phyloP scores from a whole-genome alignment of 2,113 vertebrate species.

The Elephantulus edwardii region DNA sequence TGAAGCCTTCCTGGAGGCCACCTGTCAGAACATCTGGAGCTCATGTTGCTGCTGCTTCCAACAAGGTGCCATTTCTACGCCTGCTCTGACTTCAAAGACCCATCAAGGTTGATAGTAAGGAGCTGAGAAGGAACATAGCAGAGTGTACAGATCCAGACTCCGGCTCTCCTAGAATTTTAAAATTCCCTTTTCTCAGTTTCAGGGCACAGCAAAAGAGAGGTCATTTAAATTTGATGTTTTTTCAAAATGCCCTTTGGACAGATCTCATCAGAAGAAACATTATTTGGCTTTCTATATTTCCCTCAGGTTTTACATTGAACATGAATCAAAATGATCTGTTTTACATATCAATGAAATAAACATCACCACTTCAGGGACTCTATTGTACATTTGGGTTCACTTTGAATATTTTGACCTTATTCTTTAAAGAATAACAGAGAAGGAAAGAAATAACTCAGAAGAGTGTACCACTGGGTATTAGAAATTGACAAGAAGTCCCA shows the following conservation, averaged over 20 bases:
- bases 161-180: neutral
- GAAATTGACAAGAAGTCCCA: neutral
- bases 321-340: slow-evolving; percentile 18
- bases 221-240: slow-evolving; percentile 28
- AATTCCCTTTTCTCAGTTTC: neutral
- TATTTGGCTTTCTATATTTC: neutral
- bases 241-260: neutral
- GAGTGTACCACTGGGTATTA: neutral
- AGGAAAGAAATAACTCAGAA: neutral
- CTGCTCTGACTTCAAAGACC: slow-evolving; percentile 69
- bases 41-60: slow-evolving; percentile 36
- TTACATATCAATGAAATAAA: slow-evolving; percentile 35
- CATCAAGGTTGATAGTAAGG: slow-evolving; percentile 49
- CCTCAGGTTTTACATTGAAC: neutral
- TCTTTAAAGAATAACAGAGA: neutral
- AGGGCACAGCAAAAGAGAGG: neutral
- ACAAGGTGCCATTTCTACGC: neutral
- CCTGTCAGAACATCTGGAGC: slow-evolving; percentile 77
- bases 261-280: neutral
- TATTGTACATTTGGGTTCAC: neutral
- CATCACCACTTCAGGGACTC: neutral
- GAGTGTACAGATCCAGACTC: neutral
- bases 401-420: neutral
- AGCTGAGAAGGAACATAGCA: neutral
- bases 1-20: slow-evolving; percentile 69